Conservation (phyloP, 2,113 vertebrate species). For the Tenrec ecaudatus region DNA sequence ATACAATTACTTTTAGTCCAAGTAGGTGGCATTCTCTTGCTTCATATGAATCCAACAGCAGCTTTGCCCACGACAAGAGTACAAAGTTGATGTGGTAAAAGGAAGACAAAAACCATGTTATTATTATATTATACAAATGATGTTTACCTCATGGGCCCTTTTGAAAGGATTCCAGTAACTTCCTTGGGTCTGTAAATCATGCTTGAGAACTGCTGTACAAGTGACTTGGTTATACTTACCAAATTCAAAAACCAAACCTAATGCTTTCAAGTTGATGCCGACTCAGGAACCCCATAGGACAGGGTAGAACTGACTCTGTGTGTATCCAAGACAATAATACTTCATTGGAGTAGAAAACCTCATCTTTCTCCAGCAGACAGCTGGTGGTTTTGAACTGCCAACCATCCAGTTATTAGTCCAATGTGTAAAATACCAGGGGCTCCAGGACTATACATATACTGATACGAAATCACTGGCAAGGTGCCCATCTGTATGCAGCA, state of each 20-base stretch:
- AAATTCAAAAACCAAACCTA: too few species aligned
- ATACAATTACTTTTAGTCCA: neutral
- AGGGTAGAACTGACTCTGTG: too few species aligned
- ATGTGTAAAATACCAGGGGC: too few species aligned
- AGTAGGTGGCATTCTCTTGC: neutral
- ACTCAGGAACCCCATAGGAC: too few species aligned
- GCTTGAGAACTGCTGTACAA: neutral
- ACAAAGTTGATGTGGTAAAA: neutral
- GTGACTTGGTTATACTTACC: neutral
- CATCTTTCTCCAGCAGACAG: too few species aligned
- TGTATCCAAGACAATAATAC: too few species aligned
- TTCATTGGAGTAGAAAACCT: too few species aligned
- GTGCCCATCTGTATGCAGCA: neutral
- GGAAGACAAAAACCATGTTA: neutral
- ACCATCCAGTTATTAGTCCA: too few species aligned
- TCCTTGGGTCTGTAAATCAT: neutral
- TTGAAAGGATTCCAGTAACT: neutral
- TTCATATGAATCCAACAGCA: neutral
- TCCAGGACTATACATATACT: too few species aligned
- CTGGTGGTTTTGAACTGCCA: too few species aligned
- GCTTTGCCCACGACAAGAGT: neutral
- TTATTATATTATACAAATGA: neutral
- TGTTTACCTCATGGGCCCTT: neutral
- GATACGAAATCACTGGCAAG: neutral
- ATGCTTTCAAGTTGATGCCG: too few species aligned